A percentile compares a stretch with the other conserved stretches of the same genome.
Evolutionary conservation across 2,113 vertebrate species (phyloP).

Genomic region (Pteruthius melanotis): DNA sequence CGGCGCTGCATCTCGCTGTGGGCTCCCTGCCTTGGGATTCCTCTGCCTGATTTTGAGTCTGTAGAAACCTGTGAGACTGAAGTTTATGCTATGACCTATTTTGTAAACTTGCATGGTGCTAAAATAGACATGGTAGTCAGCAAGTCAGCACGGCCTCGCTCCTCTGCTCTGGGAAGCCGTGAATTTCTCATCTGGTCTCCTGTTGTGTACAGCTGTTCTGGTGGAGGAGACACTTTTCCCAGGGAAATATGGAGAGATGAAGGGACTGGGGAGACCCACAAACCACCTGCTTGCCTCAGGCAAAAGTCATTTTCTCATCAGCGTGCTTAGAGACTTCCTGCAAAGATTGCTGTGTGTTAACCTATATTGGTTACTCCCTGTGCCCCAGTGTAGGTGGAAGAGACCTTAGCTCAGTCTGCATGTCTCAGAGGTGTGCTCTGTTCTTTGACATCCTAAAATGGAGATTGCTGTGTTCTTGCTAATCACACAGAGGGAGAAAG

Average conservation of each 20-base stretch:
- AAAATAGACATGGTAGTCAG: background rate
- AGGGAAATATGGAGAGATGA: background rate
- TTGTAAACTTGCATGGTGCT: background rate
- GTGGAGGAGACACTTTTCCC: background rate
- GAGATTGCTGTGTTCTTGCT: background rate
- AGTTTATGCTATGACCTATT: background rate
- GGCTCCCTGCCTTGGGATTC: background rate
- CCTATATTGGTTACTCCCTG: background rate
- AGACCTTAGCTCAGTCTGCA: background rate
- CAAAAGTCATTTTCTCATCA: background rate
- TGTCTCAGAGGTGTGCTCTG: background rate
- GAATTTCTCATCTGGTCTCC: background rate
- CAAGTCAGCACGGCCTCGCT: background rate
- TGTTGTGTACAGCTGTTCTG: background rate
- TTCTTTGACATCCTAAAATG: background rate
- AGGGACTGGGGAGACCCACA: background rate
- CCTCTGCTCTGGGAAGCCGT: background rate
- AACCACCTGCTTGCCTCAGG: background rate
- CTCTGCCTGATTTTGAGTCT: background rate
- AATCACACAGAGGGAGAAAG: background rate
- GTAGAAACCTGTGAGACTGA: background rate
- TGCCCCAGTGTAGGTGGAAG: background rate
- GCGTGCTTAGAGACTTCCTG: background rate
- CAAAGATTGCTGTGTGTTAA: background rate
- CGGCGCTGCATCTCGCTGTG: fast-evolving